Evolutionary conservation across 2,888 invertebrate genomes (phyloP).

Genomic region (Saturnia japonica): DNA sequence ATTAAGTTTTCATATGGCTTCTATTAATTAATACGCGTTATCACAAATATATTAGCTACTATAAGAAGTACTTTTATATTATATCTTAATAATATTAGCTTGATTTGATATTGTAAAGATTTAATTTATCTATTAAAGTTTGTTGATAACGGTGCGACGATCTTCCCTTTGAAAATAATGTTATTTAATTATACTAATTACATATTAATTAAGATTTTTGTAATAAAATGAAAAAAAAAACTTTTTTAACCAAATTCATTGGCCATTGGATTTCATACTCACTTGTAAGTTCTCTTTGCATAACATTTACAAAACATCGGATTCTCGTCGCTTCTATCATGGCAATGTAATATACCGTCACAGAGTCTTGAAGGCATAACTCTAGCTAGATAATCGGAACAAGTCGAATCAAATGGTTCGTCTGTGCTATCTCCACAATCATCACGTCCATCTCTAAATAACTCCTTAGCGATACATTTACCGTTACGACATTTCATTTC

Average conservation of each 20-base stretch:
- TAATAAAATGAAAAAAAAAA: neutral
- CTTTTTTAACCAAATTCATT: neutral
- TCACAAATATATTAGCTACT: neutral
- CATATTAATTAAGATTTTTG: neutral
- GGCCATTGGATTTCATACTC: slow-evolving; percentile 29
- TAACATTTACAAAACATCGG: slow-evolving; percentile 84
- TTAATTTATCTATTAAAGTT: neutral
- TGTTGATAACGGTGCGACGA: neutral
- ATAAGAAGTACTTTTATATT: too few species aligned
- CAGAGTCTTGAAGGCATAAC: slow-evolving; percentile 87
- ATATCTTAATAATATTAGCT: too few species aligned
- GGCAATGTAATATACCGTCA: slow-evolving; percentile 89
- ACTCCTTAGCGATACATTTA: slow-evolving; percentile 85
- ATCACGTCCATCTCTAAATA: slow-evolving; percentile 85
- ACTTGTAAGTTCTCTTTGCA: slow-evolving; percentile 59
- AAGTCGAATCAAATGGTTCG: slow-evolving; percentile 83
- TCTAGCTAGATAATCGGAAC: slow-evolving; percentile 85
- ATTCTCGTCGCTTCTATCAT: slow-evolving; percentile 89
- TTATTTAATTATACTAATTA: neutral
- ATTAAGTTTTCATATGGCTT: neutral
- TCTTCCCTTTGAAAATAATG: neutral
- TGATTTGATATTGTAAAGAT: too few species aligned
- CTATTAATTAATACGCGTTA: neutral
- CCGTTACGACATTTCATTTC: slow-evolving; percentile 86
- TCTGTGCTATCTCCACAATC: slow-evolving; percentile 89